Evolutionary conservation across 2,888 invertebrate genomes (phyloP).

Genomic region (Poecilobothrus nobilitatus): DNA sequence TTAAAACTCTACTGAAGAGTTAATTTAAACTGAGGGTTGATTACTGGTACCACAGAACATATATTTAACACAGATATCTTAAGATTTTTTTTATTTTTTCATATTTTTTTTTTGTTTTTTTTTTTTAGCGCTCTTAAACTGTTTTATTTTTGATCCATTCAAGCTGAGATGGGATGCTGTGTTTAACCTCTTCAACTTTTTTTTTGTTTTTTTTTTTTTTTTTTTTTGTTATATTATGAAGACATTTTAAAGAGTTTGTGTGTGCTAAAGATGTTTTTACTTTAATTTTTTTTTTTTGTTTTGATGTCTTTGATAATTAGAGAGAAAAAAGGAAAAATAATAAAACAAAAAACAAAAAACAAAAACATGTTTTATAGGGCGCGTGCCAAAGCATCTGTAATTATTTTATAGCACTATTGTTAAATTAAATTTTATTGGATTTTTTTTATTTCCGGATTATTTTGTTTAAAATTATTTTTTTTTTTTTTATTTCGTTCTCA

Average conservation of each 20-base stretch:
- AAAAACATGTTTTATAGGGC: neutral
- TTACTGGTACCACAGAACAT: neutral
- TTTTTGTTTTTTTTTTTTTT: neutral
- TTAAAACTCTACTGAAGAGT: neutral
- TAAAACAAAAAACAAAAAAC: too few relatives aligned
- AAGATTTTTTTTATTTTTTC: neutral
- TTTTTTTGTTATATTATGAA: too few relatives aligned
- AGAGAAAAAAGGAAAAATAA: neutral
- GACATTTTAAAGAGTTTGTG: neutral
- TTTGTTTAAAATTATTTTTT: neutral
- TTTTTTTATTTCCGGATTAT: neutral
- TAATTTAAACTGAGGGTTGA: neutral
- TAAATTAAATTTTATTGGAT: neutral
- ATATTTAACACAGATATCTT: too few relatives aligned
- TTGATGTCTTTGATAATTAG: neutral
- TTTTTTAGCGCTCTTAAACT: conserved; percentile 3
- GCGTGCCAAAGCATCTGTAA: conserved; percentile 3
- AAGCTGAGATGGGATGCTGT: conserved; percentile 10
- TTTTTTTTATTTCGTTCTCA: too few relatives aligned
- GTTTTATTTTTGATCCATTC: neutral
- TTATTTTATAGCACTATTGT: conserved; percentile 1
- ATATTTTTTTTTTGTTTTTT: neutral
- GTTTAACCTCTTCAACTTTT: conserved; percentile 1
- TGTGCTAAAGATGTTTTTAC: neutral
- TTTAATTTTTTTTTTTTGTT: neutral